phyloP scores from a whole-genome alignment of 1,140 invertebrate genomes.

The Lepidostoma basale region DNA sequence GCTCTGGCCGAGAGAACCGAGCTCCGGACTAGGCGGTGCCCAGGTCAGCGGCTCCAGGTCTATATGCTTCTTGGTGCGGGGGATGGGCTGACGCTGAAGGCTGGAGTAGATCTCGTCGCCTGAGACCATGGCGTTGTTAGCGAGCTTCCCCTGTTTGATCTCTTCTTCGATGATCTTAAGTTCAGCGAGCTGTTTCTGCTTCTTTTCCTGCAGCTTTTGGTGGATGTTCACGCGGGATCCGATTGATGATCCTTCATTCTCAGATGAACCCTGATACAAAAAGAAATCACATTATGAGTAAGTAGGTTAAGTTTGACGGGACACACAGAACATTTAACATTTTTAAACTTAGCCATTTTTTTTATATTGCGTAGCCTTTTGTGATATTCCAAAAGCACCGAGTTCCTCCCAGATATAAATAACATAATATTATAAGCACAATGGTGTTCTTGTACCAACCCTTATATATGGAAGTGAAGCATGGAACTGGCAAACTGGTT shows the following conservation, averaged over 20 bases:
- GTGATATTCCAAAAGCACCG: too few relatives aligned
- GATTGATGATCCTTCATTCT: conserved; percentile 74
- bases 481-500: too few relatives aligned
- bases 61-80: conserved; percentile 63
- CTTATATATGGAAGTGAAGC: too few relatives aligned
- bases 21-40: conserved; percentile 48
- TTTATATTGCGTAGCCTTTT: too few relatives aligned
- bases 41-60: conserved; percentile 54
- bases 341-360: too few relatives aligned
- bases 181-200: conserved; percentile 85
- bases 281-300: conserved; percentile 31
- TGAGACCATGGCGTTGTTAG: conserved; percentile 57
- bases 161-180: conserved; percentile 81
- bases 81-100: conserved; percentile 64
- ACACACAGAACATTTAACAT: too few relatives aligned
- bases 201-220: conserved; percentile 86
- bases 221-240: conserved; percentile 83
- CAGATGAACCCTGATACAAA: conserved; percentile 62
- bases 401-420: too few relatives aligned
- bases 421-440: too few relatives aligned
- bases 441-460: too few relatives aligned
- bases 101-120: conserved; percentile 61
- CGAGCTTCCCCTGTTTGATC: conserved; percentile 82
- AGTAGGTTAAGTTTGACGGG: too few relatives aligned
- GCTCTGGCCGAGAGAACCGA: conserved; percentile 43